Base-by-base conservation (phyloP, 2,888 invertebrate species). In the Eubasilissa splendida region DNA sequence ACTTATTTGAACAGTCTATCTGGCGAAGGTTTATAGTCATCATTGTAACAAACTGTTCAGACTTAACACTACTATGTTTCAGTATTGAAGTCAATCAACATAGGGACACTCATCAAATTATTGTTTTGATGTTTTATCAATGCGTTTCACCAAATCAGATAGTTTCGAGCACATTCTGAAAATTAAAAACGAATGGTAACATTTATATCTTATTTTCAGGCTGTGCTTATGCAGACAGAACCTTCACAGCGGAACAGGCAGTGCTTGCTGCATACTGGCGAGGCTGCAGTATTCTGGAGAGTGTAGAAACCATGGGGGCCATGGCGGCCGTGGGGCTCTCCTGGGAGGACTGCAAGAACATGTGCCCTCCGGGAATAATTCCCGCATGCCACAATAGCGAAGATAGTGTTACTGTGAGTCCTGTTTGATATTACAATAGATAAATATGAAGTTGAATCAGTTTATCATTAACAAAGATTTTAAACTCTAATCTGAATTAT, bases 161-260 rank as follows among this genome's bases (percentile, higher is more conserved):
- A 42, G 7, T 42, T 7, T 42, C 3, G 42, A 4, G 42, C 4
- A 42, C 42, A 42, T 42, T 42, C 42, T 42, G 42, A 42, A 58
- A 54, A 58, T 58, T 58, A 4, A 58, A 58, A 11, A 54, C 2
- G 54, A 11, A 54, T 12, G 58, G 58, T 58, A n/a, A 58, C 4
- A 58, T 58, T 58, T n/a, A 9, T 11, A 58, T n/a, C n/a, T n/a
- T 87, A 53, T 87, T 88, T 85, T 85, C 91, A 87, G 97, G 97
- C 1, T 99, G 99, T 88, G 98, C 97, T 14, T 99, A 99, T 89
- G 98, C 98, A 53, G 99, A 99, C 90, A 98, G 97, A 12, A 96
- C 97, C 73, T 94, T 99, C 86, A 97, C 97, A 9, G 95, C 96
- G 2, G 98, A 98, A 87, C 98, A 99, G 90, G 95, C 98, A 0